Base-by-base conservation (phyloP, 2,888 invertebrate genomes). In the Euspilapteryx auroguttella region DNA sequence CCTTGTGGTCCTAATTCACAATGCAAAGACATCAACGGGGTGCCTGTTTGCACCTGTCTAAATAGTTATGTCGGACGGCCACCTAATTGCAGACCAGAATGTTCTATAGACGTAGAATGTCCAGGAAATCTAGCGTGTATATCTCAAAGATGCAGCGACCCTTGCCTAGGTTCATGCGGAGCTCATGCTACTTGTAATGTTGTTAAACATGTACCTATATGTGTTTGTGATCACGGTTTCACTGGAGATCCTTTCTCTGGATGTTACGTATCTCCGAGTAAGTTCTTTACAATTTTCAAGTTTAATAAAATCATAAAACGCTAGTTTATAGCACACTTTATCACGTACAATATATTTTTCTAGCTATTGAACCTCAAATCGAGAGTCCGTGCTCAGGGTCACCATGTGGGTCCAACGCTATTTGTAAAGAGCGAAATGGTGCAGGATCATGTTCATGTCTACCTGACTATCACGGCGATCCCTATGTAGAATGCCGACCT, bases 341-440 rank as follows among this genome's bases (percentile, higher is more conserved):
- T n/a, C n/a, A n/a, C n/a, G n/a, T n/a, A n/a, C n/a, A n/a, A n/a
- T n/a, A n/a, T n/a, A n/a, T n/a, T n/a, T n/a, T 64, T 68, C 38
- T 71, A 79, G 78, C 73, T 43, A 76, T 80, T 40, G 78, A 79
- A 53, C 78, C 79, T 35, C 64, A 64, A 47, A 36, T 56, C 12
- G 54, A 41, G 42, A 71, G 55, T 36, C 91, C 90, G 38, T 93
- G 92, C 56, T 80, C 86, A 50, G 87, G 87, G 38, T 87, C 89
- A 30, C 92, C 93, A 24, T 94, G 94, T 58, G 93, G 93, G 32
- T 79, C 85, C 17, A 93, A 93, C 55, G 90, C 94, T 28, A 63
- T 88, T 40, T 94, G 94, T 62, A 87, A 83, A 59, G 88, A 89
- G 65, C 79, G 83, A 45, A 83, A 87, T 47, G 87, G 86, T 40